A percentile compares a stretch with the other conserved stretches of the same genome.
phyloP scores from a whole-genome alignment of 2,113 vertebrate species.

The Seriola aureovittata region DNA sequence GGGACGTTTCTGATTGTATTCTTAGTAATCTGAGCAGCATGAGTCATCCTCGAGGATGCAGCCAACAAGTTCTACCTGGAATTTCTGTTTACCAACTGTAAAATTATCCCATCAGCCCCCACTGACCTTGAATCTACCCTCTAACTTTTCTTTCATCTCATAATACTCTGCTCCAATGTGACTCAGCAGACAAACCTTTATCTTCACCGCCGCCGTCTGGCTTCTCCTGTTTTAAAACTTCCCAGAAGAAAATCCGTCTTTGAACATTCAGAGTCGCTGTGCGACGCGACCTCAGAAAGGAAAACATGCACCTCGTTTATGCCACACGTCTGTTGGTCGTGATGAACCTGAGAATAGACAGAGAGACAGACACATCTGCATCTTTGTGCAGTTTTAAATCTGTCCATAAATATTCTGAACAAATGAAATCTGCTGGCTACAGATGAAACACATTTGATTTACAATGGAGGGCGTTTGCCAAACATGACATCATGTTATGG shows the following conservation, averaged over 20 bases:
- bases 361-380: slow-evolving; percentile 1
- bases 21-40: not conserved
- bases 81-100: no score
- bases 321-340: not conserved
- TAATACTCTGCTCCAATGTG: not conserved
- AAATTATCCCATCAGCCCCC: not conserved
- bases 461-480: slow-evolving; percentile 50
- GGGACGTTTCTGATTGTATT: not conserved
- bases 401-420: slow-evolving; percentile 17
- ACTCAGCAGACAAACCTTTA: not conserved
- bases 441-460: slow-evolving; percentile 67
- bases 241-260: not conserved
- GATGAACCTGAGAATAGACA: not conserved
- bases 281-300: not conserved
- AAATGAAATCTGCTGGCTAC: slow-evolving; percentile 59
- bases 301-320: not conserved
- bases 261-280: no score
- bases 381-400: slow-evolving; percentile 41
- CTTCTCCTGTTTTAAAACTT: not conserved
- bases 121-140: not conserved
- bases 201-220: not conserved
- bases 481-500: slow-evolving; percentile 40
- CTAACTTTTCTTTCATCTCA: no score
- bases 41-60: not conserved
- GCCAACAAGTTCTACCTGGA: not conserved